phyloP scores from a whole-genome alignment of 2,888 invertebrate genomes.

The Liodrosophila aerea region DNA sequence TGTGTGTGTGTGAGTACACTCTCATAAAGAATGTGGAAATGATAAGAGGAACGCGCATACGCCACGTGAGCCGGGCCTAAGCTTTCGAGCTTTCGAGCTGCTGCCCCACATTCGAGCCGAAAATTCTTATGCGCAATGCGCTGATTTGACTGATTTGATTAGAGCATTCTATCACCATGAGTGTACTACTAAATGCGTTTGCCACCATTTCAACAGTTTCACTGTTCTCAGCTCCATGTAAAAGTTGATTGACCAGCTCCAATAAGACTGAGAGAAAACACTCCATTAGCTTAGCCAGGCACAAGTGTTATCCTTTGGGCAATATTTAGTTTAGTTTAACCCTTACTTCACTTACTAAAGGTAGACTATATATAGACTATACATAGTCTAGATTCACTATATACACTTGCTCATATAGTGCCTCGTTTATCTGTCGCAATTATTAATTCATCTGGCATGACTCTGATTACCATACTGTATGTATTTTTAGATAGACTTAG shows the following conservation, averaged over 20 bases:
- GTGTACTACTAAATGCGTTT: background rate
- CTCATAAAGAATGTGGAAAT: slow-evolving; percentile 34
- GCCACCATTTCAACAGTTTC: slow-evolving; percentile 9
- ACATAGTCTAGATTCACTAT: too few relatives aligned
- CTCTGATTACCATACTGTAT: too few relatives aligned
- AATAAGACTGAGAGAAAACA: slow-evolving; percentile 33
- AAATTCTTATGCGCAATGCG: slow-evolving; percentile 40
- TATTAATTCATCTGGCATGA: too few relatives aligned
- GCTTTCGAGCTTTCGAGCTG: slow-evolving; percentile 13
- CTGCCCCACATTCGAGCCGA: slow-evolving; percentile 32
- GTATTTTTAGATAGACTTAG: too few relatives aligned
- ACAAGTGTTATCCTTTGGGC: too few relatives aligned
- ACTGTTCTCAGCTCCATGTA: too few relatives aligned
- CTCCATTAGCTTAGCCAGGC: too few relatives aligned
- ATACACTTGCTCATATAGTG: too few relatives aligned
- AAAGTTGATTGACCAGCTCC: slow-evolving; percentile 38
- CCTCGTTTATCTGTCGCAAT: too few relatives aligned
- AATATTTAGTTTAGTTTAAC: too few relatives aligned
- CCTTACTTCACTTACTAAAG: too few relatives aligned
- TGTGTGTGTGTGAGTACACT: slow-evolving; percentile 3
- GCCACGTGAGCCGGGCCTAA: slow-evolving; percentile 39
- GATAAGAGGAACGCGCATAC: slow-evolving; percentile 53
- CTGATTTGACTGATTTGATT: slow-evolving; percentile 39
- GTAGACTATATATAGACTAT: too few relatives aligned
- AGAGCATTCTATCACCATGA: slow-evolving; percentile 25